These are phyloP conservation scores for Limnephilus auricula DNA, from an alignment of 2,888 invertebrate species.

Conservation along the genomic window DNA sequence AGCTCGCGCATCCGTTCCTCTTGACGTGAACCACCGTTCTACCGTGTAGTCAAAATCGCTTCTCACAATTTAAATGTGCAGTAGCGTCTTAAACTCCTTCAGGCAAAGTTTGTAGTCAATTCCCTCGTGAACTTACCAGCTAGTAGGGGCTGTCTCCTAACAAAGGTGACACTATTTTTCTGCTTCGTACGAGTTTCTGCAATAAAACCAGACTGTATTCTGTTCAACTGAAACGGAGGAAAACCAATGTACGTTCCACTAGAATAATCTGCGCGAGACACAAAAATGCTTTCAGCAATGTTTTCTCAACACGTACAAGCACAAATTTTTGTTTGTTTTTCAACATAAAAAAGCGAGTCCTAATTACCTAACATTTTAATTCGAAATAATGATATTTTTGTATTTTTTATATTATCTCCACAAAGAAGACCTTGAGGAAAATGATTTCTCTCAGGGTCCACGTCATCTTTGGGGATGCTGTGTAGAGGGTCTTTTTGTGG, in stretches of 20 bases:
- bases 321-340: not conserved
- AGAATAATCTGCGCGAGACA: not conserved
- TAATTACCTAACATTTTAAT: not conserved
- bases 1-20: no score
- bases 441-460: no score
- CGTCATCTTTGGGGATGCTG: no score
- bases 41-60: not conserved
- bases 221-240: not conserved
- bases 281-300: not conserved
- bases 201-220: not conserved
- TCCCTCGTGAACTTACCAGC: not conserved
- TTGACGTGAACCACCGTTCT: not conserved
- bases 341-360: not conserved
- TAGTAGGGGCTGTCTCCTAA: not conserved
- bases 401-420: no score
- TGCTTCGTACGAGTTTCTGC: not conserved
- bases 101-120: not conserved
- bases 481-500: no score
- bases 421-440: no score
- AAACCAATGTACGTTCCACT: constrained; percentile 2
- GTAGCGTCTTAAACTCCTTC: not conserved
- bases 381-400: no score
- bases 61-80: not conserved
- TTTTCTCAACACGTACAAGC: not conserved
- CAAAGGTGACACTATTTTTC: not conserved